These are phyloP conservation scores for Amblyopsis rosae DNA, from an alignment of 2,113 vertebrate species.

Conservation along the genomic window DNA sequence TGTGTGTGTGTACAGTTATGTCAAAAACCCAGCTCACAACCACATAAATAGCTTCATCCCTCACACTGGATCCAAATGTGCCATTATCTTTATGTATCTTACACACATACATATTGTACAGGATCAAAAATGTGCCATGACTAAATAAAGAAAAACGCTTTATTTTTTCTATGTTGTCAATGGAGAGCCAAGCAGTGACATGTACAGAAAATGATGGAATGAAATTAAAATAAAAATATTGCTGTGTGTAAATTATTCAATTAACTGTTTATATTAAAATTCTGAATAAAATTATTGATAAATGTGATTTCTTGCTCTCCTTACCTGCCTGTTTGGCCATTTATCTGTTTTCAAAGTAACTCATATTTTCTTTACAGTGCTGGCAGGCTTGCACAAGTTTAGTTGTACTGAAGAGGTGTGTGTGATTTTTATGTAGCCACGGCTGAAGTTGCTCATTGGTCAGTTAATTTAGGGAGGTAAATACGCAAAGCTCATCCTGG, in stretches of 20 bases:
- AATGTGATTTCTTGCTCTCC: slow-evolving; percentile 51
- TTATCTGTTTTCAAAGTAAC: too few species aligned
- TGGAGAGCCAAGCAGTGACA: slow-evolving; percentile 86
- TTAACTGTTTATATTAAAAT: slow-evolving; percentile 98
- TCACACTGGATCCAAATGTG: slow-evolving; percentile 80
- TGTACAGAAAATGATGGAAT: slow-evolving; percentile 88
- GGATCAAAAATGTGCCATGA: slow-evolving; percentile 83
- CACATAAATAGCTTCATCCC: slow-evolving; percentile 61
- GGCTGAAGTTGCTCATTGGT: not conserved
- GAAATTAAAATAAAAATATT: slow-evolving; percentile 81
- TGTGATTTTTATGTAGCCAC: not conserved
- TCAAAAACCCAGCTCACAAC: slow-evolving; percentile 27
- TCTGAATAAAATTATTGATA: slow-evolving; percentile 91
- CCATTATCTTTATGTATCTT: slow-evolving; percentile 71
- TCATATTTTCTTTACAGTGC: not conserved
- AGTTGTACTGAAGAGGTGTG: not conserved
- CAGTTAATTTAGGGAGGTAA: too few species aligned
- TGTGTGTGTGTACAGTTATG: slow-evolving; percentile 57
- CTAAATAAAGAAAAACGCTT: slow-evolving; percentile 67
- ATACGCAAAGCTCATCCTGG: too few species aligned
- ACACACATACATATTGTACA: slow-evolving; percentile 68
- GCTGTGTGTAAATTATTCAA: slow-evolving; percentile 96
- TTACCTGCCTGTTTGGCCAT: slow-evolving; percentile 8
- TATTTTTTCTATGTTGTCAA: slow-evolving; percentile 88
- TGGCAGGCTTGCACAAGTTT: not conserved